Conservation (phyloP, 2,888 invertebrate genomes). For the Liposcelis brunnea region DNA sequence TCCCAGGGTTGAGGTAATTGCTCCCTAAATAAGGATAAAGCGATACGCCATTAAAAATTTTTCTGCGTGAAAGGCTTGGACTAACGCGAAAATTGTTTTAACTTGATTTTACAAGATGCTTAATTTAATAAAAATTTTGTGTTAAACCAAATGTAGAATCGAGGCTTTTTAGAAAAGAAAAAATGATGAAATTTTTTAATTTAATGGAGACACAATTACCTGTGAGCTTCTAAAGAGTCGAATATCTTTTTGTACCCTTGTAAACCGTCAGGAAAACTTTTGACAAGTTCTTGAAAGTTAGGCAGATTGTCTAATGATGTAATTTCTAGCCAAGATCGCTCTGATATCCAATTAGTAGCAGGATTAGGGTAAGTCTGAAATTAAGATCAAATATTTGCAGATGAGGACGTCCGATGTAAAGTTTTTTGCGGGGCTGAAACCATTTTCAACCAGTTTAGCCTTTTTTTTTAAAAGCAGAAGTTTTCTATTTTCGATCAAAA, state of each 20-base stretch:
- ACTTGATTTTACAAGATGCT: too few relatives aligned
- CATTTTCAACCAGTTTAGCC: too few relatives aligned
- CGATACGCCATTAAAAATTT: conserved; percentile 7
- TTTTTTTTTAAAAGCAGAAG: too few relatives aligned
- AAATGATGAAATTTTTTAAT: conserved; percentile 2
- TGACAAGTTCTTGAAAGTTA: conserved; percentile 41
- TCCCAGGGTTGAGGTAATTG: conserved; percentile 54
- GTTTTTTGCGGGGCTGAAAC: too few relatives aligned
- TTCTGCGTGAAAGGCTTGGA: neutral
- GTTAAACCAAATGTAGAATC: too few relatives aligned
- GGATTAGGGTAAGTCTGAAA: conserved; percentile 40
- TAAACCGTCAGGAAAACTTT: conserved; percentile 36
- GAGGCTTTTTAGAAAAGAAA: conserved; percentile 7
- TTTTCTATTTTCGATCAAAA: too few relatives aligned
- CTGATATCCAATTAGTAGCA: conserved; percentile 60
- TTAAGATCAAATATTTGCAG: neutral
- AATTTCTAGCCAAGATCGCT: conserved; percentile 65
- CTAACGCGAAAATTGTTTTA: too few relatives aligned
- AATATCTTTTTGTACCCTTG: conserved; percentile 42
- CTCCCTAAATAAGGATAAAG: conserved; percentile 30
- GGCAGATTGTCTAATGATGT: conserved; percentile 48
- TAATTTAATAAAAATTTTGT: too few relatives aligned
- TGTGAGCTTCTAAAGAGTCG: conserved; percentile 49
- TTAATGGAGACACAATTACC: conserved; percentile 24
- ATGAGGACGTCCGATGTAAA: neutral